phyloP scores from a whole-genome alignment of 1,140 invertebrate species.

The Zophobas morio region DNA sequence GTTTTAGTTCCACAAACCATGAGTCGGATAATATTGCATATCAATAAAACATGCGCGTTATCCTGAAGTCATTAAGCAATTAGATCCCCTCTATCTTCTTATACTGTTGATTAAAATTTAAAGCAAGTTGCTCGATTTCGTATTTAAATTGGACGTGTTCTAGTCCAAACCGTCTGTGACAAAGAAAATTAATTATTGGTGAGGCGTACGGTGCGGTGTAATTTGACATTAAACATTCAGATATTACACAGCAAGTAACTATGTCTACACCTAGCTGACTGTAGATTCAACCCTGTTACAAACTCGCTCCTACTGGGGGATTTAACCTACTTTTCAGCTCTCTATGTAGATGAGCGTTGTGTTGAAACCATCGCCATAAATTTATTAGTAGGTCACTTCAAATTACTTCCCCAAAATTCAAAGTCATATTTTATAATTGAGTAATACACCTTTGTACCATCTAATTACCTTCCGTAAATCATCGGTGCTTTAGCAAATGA shows the following conservation, averaged over 20 bases:
- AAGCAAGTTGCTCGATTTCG: background rate
- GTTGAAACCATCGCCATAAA: background rate
- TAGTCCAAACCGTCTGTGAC: background rate
- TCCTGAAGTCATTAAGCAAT: too few relatives aligned
- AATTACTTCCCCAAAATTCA: background rate
- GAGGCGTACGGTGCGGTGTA: slow-evolving; percentile 2
- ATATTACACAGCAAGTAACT: background rate
- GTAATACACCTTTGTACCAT: slow-evolving; percentile 7
- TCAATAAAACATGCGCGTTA: too few relatives aligned
- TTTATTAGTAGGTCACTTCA: background rate
- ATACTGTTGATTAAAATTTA: background rate
- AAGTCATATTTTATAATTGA: slow-evolving; percentile 19
- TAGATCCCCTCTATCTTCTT: too few relatives aligned
- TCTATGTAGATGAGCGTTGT: background rate
- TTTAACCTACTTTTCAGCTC: background rate
- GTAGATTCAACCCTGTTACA: background rate
- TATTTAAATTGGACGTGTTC: background rate
- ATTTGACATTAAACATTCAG: slow-evolving; percentile 25
- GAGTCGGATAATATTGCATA: too few relatives aligned
- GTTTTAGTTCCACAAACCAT: too few relatives aligned
- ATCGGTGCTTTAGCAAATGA: slow-evolving; percentile 17
- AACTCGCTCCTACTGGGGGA: background rate
- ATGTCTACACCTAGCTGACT: slow-evolving; percentile 2
- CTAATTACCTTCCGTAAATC: slow-evolving; percentile 29
- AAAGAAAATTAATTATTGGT: slow-evolving; percentile 25